phyloP scores from a whole-genome alignment of 2,797 vertebrate genomes.

The Myotis vivesi region DNA sequence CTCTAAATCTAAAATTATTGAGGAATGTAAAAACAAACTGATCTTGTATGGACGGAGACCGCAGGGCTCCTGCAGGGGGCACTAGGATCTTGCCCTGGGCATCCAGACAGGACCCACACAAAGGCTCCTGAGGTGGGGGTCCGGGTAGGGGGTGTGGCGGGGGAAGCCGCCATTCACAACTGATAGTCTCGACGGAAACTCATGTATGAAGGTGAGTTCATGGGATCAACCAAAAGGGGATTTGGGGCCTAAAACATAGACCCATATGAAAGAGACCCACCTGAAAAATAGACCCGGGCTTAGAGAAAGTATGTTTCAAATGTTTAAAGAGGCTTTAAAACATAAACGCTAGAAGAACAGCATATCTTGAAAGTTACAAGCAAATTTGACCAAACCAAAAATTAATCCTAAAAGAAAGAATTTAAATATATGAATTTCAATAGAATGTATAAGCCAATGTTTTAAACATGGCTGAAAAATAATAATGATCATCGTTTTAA shows the following conservation, averaged over 20 bases:
- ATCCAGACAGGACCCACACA: fast-evolving
- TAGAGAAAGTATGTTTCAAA: neutral
- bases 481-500: neutral
- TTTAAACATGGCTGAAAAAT: neutral
- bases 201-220: neutral
- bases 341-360: neutral
- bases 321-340: neutral
- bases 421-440: neutral
- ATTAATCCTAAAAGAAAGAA: neutral
- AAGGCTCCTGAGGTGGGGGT: neutral
- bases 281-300: neutral
- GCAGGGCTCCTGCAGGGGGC: neutral
- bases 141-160: fast-evolving
- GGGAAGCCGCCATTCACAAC: too few species aligned
- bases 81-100: neutral
- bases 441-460: neutral
- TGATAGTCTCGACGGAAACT: neutral
- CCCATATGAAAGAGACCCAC: neutral
- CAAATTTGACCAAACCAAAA: conserved; percentile 19
- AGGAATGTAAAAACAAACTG: neutral
- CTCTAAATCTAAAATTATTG: neutral
- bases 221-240: neutral
- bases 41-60: neutral
- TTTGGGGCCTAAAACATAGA: neutral
- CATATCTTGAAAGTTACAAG: neutral